A percentile compares a stretch with the other conserved stretches of the same genome.
Evolutionary conservation across 1,140 invertebrate species (phyloP).

Genomic region (Notospermus geniculatus): DNA sequence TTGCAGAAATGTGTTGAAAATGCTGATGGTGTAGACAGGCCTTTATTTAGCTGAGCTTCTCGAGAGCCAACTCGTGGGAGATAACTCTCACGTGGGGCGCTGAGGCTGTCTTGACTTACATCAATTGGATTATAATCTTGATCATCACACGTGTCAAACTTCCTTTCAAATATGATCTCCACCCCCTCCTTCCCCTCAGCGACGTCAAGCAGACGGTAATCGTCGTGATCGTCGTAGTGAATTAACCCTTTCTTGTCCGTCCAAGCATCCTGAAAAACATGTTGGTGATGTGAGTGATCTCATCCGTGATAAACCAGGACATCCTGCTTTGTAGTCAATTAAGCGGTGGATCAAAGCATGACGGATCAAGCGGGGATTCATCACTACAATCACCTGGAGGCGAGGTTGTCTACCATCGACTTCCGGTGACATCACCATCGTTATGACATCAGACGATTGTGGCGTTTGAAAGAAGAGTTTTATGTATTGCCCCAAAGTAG

Average conservation of each 20-base stretch:
- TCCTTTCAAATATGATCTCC: slow-evolving; percentile 66
- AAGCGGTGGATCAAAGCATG: background rate
- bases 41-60: background rate
- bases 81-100: too few species aligned
- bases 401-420: too few species aligned
- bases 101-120: slow-evolving; percentile 64
- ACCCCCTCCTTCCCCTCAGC: slow-evolving; percentile 50
- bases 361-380: too few species aligned
- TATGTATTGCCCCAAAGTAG: too few species aligned
- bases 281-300: too few species aligned
- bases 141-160: slow-evolving; percentile 89
- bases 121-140: slow-evolving; percentile 81
- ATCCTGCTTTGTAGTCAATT: background rate
- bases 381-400: too few species aligned
- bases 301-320: background rate
- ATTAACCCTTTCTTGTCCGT: slow-evolving; percentile 69
- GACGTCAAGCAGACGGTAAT: slow-evolving; percentile 64
- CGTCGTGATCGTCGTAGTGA: slow-evolving; percentile 71
- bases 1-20: too few species aligned
- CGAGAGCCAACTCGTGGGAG: slow-evolving; percentile 11
- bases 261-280: slow-evolving; percentile 71
- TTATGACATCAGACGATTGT: too few species aligned
- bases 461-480: too few species aligned
- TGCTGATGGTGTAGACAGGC: too few species aligned
- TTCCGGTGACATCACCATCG: too few species aligned